phyloP scores from a whole-genome alignment of 2,888 invertebrate species.

The Melangyna quadrimaculata region DNA sequence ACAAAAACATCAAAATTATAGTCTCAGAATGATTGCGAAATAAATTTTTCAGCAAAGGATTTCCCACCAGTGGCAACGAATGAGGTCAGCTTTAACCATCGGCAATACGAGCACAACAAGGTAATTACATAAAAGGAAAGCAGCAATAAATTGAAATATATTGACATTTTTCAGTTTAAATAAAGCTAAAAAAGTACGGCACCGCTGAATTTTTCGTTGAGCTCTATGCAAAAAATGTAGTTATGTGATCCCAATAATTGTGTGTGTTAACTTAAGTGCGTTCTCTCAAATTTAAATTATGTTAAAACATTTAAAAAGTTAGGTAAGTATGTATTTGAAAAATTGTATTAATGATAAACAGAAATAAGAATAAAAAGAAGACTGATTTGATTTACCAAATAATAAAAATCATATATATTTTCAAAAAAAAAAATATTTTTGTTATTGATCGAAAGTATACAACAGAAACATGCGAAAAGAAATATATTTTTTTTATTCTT shows the following conservation, averaged over 20 bases:
- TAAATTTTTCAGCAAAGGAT: constrained; percentile 53
- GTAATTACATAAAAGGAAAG: neutral
- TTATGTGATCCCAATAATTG: neutral
- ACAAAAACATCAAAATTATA: constrained; percentile 37
- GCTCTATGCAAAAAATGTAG: neutral
- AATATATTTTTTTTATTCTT: too few relatives aligned
- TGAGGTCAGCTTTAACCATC: neutral
- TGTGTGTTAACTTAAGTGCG: neutral
- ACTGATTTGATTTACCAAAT: neutral
- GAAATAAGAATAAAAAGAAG: neutral
- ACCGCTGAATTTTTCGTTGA: neutral
- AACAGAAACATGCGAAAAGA: too few relatives aligned
- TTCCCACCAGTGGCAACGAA: neutral
- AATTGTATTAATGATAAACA: neutral
- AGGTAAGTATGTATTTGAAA: neutral
- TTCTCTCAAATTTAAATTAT: neutral
- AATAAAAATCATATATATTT: neutral
- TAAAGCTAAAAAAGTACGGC: neutral
- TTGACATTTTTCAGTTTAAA: neutral
- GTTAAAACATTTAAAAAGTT: neutral
- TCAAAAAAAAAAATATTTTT: neutral
- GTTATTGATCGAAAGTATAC: too few relatives aligned
- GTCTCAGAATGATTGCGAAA: constrained; percentile 49
- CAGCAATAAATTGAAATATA: neutral
- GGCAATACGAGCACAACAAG: neutral